phyloP scores from a whole-genome alignment of 1,140 invertebrate species.

The Chrysomallon squamiferum region DNA sequence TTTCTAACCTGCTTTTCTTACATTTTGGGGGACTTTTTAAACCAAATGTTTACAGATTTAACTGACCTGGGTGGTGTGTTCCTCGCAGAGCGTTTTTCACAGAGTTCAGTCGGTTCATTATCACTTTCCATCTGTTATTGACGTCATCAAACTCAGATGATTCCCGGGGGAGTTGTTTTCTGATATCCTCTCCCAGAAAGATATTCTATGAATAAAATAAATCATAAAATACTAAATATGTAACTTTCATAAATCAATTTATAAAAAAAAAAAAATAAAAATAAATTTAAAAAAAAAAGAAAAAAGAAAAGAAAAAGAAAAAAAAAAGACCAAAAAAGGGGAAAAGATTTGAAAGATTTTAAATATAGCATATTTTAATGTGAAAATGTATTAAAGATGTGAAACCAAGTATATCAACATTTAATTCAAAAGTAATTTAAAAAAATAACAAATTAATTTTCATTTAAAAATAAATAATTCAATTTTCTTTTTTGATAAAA shows the following conservation, averaged over 20 bases:
- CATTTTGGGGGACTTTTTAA: background rate
- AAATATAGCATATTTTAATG: no score
- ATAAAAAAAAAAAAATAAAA: background rate
- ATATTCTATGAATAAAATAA: constrained; percentile 56
- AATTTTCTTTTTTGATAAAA: no score
- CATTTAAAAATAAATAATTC: no score
- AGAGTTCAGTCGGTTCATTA: constrained; percentile 60
- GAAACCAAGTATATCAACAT: no score
- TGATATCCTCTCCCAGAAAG: constrained; percentile 64
- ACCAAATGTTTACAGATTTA: no score
- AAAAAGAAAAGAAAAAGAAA: no score
- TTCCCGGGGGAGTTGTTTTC: constrained; percentile 63
- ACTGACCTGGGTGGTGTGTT: constrained; percentile 58
- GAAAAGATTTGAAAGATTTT: no score
- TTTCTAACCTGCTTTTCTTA: background rate
- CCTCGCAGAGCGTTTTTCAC: constrained; percentile 60
- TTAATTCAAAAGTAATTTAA: no score
- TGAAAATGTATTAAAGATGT: no score
- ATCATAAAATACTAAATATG: background rate
- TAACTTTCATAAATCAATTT: background rate
- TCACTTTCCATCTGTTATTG: constrained; percentile 61
- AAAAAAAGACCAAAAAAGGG: no score
- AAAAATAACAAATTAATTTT: no score
- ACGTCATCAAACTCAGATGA: constrained; percentile 63
- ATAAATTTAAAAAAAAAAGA: no score